These are phyloP conservation scores for Teleogryllus occipitalis DNA, from an alignment of 1,140 invertebrate genomes.

Conservation along the genomic window DNA sequence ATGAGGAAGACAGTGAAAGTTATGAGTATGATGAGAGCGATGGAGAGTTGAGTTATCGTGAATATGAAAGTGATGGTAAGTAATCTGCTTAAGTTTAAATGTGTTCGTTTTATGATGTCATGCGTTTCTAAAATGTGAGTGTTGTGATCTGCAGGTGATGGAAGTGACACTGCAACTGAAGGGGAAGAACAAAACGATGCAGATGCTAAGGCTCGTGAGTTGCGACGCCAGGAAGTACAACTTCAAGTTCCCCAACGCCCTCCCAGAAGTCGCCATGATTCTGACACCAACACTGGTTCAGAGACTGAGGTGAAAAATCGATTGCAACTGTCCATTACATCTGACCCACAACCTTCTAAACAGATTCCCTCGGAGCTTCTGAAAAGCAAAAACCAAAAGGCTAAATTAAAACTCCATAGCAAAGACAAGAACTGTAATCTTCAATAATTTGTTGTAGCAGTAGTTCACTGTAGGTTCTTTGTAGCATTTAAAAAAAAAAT, in stretches of 20 bases:
- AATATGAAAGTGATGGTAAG: conserved; percentile 55
- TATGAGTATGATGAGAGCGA: conserved; percentile 48
- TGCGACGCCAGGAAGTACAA: conserved; percentile 57
- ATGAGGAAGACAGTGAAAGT: conserved; percentile 31
- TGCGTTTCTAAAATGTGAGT: background rate
- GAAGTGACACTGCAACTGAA: conserved; percentile 63
- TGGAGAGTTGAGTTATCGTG: conserved; percentile 47
- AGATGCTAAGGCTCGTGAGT: conserved; percentile 53
- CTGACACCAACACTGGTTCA: conserved; percentile 58
- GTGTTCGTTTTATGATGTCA: background rate
- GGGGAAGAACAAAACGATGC: conserved; percentile 66
- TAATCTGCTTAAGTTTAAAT: background rate
- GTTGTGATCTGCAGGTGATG: conserved; percentile 43
- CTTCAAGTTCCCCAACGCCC: conserved; percentile 47
- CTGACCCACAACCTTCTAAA: background rate
- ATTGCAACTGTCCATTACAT: conserved; percentile 12
- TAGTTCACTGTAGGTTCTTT: no score
- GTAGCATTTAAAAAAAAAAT: no score
- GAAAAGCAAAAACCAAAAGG: no score
- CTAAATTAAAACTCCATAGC: background rate
- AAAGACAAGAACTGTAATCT: conserved; percentile 39
- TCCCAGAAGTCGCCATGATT: conserved; percentile 41
- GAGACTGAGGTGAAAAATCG: conserved; percentile 59
- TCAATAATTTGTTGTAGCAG: conserved; percentile 28
- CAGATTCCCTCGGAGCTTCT: background rate